A percentile compares a stretch with the other conserved stretches of the same genome.
These are phyloP conservation scores for Rattus norvegicus DNA, from an alignment of 2,113 vertebrate species.

Conservation along the genomic window DNA sequence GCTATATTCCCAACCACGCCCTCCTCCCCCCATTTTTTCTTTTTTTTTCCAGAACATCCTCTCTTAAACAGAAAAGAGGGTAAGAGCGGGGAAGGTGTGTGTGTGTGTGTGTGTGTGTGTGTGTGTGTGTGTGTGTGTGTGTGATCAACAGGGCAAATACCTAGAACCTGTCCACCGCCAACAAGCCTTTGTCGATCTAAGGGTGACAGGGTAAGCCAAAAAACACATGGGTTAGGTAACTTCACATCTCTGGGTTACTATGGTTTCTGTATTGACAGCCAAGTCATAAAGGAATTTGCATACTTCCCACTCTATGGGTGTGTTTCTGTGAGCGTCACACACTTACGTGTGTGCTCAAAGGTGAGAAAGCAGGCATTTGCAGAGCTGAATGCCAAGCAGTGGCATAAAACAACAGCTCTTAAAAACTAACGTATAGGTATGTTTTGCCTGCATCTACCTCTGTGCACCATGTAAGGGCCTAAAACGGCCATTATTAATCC, in stretches of 20 bases:
- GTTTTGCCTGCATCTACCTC: neutral
- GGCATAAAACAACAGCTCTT: neutral
- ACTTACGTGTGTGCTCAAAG: neutral
- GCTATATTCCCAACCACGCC: no score
- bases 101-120: no score
- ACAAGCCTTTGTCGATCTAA: neutral
- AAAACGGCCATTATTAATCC: neutral
- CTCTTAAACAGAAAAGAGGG: neutral
- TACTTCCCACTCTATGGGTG: neutral
- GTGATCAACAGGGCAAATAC: neutral
- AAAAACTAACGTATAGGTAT: neutral
- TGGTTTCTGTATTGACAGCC: neutral
- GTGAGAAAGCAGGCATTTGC: neutral
- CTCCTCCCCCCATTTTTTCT: neutral
- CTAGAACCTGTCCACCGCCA: neutral
- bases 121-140: neutral
- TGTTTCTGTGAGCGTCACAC: no score
- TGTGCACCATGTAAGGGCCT: no score
- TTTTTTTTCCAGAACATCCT: neutral
- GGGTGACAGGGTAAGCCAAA: neutral
- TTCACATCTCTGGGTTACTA: conserved; percentile 7
- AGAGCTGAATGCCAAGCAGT: conserved; percentile 9
- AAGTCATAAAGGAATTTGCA: neutral
- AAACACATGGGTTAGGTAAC: neutral
- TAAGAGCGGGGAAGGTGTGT: neutral